Evolutionary conservation across 2,888 invertebrate genomes (phyloP), one percentile per base, ranked within the genome.

Genomic region (Alloplasta piceator): DNA sequence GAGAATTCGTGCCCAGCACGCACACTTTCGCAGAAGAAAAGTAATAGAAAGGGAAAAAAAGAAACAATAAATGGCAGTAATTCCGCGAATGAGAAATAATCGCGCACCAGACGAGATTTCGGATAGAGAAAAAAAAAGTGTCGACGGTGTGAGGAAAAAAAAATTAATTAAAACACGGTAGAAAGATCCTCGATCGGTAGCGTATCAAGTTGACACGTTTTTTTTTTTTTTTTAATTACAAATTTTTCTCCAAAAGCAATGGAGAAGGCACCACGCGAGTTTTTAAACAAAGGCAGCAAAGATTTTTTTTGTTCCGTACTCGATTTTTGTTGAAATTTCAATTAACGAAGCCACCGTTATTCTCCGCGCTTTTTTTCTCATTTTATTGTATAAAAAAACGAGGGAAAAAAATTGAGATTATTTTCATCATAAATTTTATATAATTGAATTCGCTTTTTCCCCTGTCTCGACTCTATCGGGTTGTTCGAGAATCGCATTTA

Each of bases 291-390:
- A 39, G 61, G 50, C 71, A 61, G 71, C 56, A 12, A 10, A 50
- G n/a, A 52, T 14, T 12, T 14, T 63, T 43, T 12, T 26, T 26
- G 10, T 50, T 12, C 6, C 16, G 9, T 55, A 1, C n/a, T n/a
- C n/a, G n/a, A n/a, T n/a, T 67, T 5, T 46, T 10, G 12, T 16
- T 38, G 14, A 3, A 38, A 43, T 63, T 12, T 39, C 56, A 14
- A 48, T 52, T 48, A 50, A 70, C 74, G 70, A 79, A 79, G 79
- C 79, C 64, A 36, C 52, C 41, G 46, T 43, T 66, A 71, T 60
- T 80, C 79, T 80, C 79, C 79, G 60, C 79, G 75, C 58, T 75
- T 64, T 26, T 78, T 38, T 74, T 68, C 56, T 56, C 58, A 38
- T 50, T 26, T 52, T 72, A 52, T 63, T 5, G 39, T 63, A 72